phyloP scores from a whole-genome alignment of 2,113 vertebrate species.

The Oncorhynchus kisutch region DNA sequence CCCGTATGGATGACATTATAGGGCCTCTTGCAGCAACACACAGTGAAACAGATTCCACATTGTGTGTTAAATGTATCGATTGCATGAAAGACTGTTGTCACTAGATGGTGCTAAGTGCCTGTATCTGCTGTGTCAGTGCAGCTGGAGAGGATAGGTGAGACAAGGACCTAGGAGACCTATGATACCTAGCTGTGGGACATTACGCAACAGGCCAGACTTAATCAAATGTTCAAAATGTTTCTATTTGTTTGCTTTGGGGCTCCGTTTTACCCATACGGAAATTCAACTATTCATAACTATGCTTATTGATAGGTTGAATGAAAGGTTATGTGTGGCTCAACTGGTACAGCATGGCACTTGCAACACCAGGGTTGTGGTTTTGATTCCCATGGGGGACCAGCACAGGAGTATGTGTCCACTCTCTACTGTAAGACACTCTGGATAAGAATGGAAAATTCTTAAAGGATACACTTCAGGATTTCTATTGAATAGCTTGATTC shows the following conservation, averaged over 20 bases:
- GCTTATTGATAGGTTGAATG: not conserved
- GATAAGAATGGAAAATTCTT: not conserved
- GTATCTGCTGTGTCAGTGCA: slow-evolving; percentile 9
- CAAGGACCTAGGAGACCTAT: too few relatives aligned
- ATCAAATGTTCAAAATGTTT: not conserved
- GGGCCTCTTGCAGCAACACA: not conserved
- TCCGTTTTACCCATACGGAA: not conserved
- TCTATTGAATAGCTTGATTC: not conserved
- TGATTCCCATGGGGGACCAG: too few relatives aligned
- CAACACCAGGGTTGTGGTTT: too few relatives aligned
- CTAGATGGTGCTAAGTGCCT: slow-evolving; percentile 56
- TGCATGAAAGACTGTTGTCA: slow-evolving; percentile 43
- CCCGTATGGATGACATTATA: not conserved
- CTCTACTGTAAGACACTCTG: too few relatives aligned
- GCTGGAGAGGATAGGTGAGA: too few relatives aligned
- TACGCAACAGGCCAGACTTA: not conserved
- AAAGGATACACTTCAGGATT: not conserved
- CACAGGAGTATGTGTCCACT: too few relatives aligned
- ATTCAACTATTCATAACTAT: too few relatives aligned
- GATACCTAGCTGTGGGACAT: not conserved
- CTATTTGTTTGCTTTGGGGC: not conserved
- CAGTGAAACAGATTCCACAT: too few relatives aligned
- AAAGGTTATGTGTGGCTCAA: not conserved
- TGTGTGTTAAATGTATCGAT: not conserved
- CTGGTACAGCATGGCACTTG: too few relatives aligned